phyloP scores from a whole-genome alignment of 2,888 invertebrate species.

The Lasioglossum oenotherae region DNA sequence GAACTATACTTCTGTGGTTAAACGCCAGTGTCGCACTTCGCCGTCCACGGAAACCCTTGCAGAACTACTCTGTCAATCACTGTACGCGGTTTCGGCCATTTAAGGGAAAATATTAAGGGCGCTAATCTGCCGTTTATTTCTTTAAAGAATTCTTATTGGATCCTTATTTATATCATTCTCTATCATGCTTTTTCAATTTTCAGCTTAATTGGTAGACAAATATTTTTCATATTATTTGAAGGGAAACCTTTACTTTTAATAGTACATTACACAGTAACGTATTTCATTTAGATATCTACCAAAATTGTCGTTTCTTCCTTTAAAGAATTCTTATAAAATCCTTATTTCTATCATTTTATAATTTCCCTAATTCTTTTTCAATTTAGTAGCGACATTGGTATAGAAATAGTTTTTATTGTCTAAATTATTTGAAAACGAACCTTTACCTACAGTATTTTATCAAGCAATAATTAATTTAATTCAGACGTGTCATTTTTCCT shows the following conservation, averaged over 20 bases:
- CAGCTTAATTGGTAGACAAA: neutral
- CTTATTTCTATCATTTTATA: no score
- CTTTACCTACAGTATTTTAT: no score
- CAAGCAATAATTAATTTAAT: neutral
- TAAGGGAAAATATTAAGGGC: neutral
- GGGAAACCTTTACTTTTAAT: no score
- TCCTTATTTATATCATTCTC: neutral
- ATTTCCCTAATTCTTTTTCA: no score
- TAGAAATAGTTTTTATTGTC: neutral
- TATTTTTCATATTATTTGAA: neutral
- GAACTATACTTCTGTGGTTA: constrained; percentile 27
- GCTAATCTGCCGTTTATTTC: no score
- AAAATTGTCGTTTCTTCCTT: no score
- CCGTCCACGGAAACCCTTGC: neutral
- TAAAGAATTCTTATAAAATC: no score
- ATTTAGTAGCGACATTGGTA: no score
- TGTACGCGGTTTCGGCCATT: neutral
- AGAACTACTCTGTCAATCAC: constrained; percentile 1
- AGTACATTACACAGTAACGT: no score
- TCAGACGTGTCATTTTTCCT: neutral
- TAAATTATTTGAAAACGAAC: neutral
- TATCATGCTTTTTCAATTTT: neutral
- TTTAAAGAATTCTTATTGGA: neutral
- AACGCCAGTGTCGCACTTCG: neutral
- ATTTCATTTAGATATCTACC: no score